phyloP scores from a whole-genome alignment of 2,888 invertebrate species.

The Acholoe squamosa region DNA sequence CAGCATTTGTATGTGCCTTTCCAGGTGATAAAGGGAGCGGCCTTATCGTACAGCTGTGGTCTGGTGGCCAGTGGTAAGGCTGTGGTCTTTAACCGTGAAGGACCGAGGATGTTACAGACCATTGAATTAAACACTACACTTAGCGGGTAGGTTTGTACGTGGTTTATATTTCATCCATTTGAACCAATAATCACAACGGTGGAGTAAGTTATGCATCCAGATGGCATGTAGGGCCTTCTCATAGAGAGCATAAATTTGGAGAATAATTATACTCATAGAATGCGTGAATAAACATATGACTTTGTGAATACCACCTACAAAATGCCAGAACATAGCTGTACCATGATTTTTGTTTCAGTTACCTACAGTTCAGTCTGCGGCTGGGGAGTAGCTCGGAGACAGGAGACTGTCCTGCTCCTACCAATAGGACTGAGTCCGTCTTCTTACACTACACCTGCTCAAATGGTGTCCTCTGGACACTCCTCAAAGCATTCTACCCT shows the following conservation, averaged over 20 bases:
- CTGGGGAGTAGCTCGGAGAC: conserved; percentile 81
- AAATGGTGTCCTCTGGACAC: conserved; percentile 82
- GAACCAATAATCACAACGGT: too few species aligned
- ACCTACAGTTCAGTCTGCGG: conserved; percentile 81
- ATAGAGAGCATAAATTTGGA: too few species aligned
- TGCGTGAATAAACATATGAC: too few species aligned
- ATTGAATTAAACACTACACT: conserved; percentile 81
- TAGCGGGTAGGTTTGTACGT: conserved; percentile 77
- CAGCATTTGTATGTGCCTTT: too few species aligned
- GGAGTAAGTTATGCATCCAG: too few species aligned
- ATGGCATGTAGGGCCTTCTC: too few species aligned
- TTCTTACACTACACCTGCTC: conserved; percentile 82
- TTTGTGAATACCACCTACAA: too few species aligned
- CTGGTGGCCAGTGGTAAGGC: conserved; percentile 82
- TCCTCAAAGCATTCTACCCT: conserved; percentile 78
- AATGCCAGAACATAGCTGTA: background rate
- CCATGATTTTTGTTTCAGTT: conserved; percentile 72
- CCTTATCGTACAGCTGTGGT: conserved; percentile 81
- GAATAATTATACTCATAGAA: too few species aligned
- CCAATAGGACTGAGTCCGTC: conserved; percentile 78
- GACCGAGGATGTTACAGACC: conserved; percentile 77
- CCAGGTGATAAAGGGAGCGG: conserved; percentile 74
- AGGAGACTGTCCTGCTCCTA: conserved; percentile 82
- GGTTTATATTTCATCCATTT: too few species aligned
- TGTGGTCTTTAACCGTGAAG: conserved; percentile 80